Conservation (phyloP, 2,113 vertebrate species). For the Stigmatopora argus region DNA sequence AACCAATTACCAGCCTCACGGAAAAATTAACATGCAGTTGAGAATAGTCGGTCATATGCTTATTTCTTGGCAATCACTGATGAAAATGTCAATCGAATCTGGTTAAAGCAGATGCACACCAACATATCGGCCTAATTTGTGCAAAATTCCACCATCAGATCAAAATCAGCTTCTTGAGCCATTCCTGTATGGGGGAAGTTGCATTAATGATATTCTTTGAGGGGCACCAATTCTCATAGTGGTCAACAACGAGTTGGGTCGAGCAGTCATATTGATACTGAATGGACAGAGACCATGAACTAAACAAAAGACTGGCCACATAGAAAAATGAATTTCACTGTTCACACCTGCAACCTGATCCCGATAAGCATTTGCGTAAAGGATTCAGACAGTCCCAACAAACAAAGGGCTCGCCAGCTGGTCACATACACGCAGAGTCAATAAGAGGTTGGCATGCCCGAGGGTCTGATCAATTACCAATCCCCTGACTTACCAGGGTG, state of each 20-base stretch:
- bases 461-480: constrained; percentile 45
- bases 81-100: not conserved
- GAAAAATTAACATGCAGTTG: not conserved
- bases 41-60: not conserved
- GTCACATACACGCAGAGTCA: constrained; percentile 28
- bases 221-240: not conserved
- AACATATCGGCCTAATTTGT: not conserved
- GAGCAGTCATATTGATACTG: not conserved
- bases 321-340: not conserved
- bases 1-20: not conserved
- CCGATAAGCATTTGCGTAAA: not conserved
- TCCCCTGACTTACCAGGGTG: constrained; percentile 28
- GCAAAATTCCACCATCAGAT: too few species aligned
- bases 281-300: not conserved
- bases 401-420: constrained; percentile 13
- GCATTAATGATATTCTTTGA: too few species aligned
- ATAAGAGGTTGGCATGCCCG: constrained; percentile 33
- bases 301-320: not conserved
- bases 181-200: too few species aligned
- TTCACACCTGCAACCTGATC: not conserved
- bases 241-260: not conserved
- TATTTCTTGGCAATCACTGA: not conserved
- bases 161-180: too few species aligned
- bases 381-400: not conserved
- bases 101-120: not conserved